Base-by-base conservation (phyloP, 35 echinoderm and acorn worm genomes). In the Eucidaris tribuloides region DNA sequence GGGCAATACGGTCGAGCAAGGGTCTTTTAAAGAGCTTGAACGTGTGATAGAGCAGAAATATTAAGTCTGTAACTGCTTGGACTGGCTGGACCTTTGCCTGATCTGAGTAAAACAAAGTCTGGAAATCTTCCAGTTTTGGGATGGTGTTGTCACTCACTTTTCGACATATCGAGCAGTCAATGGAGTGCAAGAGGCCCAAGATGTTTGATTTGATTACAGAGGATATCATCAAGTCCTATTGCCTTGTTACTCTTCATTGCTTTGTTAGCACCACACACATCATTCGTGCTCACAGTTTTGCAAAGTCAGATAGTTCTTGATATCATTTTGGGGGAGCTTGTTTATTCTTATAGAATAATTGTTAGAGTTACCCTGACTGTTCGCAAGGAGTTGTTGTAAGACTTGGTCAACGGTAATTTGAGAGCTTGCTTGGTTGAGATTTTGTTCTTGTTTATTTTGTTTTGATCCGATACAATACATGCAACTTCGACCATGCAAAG, bases 191-290 rank as follows among this genome's bases (percentile, higher is more conserved):
- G 5, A 0, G 57, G 81, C 9, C 81, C 81, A 68, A 83, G 55
- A 22, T 83, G 29, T 0, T 83, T 83, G 34, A 83, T 83, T 41
- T 83, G 81, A 25, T 86, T 50, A 13, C 34, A 14, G 2, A 42
- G 4, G 17, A 74, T 85, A 4, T 78, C 56, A 76, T 74, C 29
- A 4, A 77, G 64, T 2, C 83, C 52, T 0, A 11, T 52, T 45
- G 83, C 70, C 19, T 86, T 77, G 14, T 17, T 32, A 44, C 22
- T 33, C 22, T 76, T 71, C 15, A 77, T 19, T 5, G 42, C 23
- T 30, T 22, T 9, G 66, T 76, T 77, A 33, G 14, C 83, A 34
- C 4, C 29, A 17, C 33, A 22, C 42, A 85, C 24, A 3, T 85
- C 41, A 34, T 52, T 32, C 46, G 58, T 54, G 17, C 6, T 50